Evolutionary conservation across 2,888 invertebrate species (phyloP), one percentile per base, ranked within the genome.

Genomic region (Neoascia interrupta): DNA sequence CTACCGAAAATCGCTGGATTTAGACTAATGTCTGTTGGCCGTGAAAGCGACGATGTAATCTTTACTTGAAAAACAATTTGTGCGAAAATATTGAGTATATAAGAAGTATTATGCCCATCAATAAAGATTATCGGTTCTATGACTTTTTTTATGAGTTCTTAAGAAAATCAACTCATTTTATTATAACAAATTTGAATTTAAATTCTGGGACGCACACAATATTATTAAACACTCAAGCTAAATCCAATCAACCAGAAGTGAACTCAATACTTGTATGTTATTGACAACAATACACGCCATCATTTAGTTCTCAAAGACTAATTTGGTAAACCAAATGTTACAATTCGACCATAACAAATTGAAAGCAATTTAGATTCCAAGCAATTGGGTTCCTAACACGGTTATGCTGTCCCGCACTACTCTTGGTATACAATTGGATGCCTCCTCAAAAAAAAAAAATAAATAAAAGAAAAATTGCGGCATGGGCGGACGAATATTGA

Each of bases 301-400:
- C 47, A 51, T 60, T 51, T 10, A 19, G 28, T n/a, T n/a, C n/a
- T n/a, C n/a, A n/a, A n/a, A n/a, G n/a, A n/a, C n/a, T n/a, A 43
- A 68, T 60, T 47, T 37, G 3, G 26, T 56, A 41, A 16, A 47
- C 39, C 60, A 61, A 68, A 74, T 47, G 53, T 26, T 69, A 47
- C 47, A 61, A 31, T 61, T 28, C 37, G 26, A 39, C 18, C 21
- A 47, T 23, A 69, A 69, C 60, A 41, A 74, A 74, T 69, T 54
- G 61, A 47, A 69, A 61, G 19, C 74, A 69, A 68, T 68, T 68
- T 60, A 10, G 68, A 53, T 61, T 74, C 54, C 60, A 45, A 47
- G 45, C 74, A 74, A 74, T 74, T 74, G 66, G 51, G 28, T 58
- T 60, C 45, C 73, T 51, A 66, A 73, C 58, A 58, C 51, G 26